Evolutionary conservation across 1,140 invertebrate genomes (phyloP).

Genomic region (Drosophila santomea): DNA sequence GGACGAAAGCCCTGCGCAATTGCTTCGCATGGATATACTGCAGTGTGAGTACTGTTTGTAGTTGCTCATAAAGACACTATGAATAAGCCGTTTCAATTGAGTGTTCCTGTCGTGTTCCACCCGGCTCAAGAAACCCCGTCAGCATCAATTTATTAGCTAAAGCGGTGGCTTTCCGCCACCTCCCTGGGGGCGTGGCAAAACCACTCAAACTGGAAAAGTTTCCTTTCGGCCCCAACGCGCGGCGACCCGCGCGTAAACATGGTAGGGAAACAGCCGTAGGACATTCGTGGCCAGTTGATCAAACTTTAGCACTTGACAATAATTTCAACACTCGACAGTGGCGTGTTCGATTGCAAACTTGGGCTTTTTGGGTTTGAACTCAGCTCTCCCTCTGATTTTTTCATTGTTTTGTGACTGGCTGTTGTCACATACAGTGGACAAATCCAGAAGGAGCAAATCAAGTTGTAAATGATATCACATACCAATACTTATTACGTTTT

Average conservation of each 20-base stretch:
- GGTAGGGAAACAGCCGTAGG: slow-evolving; percentile 43
- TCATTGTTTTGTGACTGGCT: slow-evolving; percentile 7
- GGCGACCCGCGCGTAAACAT: slow-evolving; percentile 45
- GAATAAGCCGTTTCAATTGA: slow-evolving; percentile 34
- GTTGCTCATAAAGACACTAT: slow-evolving; percentile 13
- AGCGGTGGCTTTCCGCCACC: slow-evolving; percentile 45
- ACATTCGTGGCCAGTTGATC: slow-evolving; percentile 63
- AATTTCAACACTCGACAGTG: slow-evolving; percentile 76
- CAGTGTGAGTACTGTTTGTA: slow-evolving; percentile 66
- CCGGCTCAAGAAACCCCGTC: slow-evolving; percentile 2
- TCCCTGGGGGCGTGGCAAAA: slow-evolving; percentile 45
- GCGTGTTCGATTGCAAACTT: slow-evolving; percentile 79
- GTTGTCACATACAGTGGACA: slow-evolving; percentile 12
- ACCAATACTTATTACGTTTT: not conserved
- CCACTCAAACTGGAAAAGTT: slow-evolving; percentile 61
- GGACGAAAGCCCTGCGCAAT: slow-evolving; percentile 59
- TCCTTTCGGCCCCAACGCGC: slow-evolving; percentile 14
- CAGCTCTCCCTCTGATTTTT: slow-evolving; percentile 27
- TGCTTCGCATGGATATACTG: slow-evolving; percentile 64
- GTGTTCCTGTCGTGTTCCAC: slow-evolving; percentile 4
- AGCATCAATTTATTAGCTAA: slow-evolving; percentile 51
- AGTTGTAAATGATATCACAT: not conserved
- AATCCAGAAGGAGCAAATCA: not conserved
- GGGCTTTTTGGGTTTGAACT: slow-evolving; percentile 18
- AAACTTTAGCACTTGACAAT: slow-evolving; percentile 77